These are phyloP conservation scores for Anser cygnoides DNA, from an alignment of 2,113 vertebrate species.

Conservation along the genomic window DNA sequence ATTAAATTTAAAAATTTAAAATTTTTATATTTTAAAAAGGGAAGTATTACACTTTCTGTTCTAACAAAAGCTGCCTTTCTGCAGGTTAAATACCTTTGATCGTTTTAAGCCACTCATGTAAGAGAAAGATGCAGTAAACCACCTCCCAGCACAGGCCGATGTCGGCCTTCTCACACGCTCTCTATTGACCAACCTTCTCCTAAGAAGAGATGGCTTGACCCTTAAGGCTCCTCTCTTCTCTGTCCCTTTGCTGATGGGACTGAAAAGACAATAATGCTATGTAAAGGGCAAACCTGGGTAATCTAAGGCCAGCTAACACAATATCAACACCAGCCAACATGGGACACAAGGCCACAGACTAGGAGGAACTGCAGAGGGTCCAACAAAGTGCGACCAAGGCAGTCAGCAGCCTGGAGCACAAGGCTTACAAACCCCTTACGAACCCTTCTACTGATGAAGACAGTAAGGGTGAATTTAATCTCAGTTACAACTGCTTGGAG, in stretches of 20 bases:
- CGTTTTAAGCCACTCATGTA: background rate
- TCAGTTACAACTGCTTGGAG: background rate
- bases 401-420: background rate
- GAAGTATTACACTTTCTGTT: background rate
- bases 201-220: background rate
- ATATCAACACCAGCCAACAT: background rate
- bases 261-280: background rate
- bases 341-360: background rate
- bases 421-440: no score
- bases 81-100: background rate
- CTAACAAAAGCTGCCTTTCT: background rate
- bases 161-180: background rate
- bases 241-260: background rate
- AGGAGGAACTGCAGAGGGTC: background rate
- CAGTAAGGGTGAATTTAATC: background rate
- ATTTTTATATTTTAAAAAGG: background rate
- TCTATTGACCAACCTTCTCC: background rate
- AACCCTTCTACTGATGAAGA: background rate
- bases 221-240: background rate
- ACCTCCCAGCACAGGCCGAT: rapidly evolving
- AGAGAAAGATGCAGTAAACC: background rate
- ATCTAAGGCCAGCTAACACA: background rate
- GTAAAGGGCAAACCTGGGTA: background rate
- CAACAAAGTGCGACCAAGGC: background rate
- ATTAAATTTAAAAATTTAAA: no score